Evolutionary conservation across 2,113 vertebrate genomes (phyloP), one percentile per base, ranked within the genome.

Genomic region (Chaetodon auriga): DNA sequence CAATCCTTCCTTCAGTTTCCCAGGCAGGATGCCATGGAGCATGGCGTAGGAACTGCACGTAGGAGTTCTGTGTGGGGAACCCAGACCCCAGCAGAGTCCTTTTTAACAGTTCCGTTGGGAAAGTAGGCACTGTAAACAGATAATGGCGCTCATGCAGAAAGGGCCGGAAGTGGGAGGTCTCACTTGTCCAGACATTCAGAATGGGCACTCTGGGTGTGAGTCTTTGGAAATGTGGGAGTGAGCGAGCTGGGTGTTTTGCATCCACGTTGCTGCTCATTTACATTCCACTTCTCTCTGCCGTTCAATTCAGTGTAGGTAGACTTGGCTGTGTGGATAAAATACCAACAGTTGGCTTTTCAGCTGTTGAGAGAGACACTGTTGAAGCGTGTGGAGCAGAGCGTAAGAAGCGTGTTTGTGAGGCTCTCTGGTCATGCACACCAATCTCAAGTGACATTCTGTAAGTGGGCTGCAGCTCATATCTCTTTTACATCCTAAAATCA

Each of bases 91-190:
- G 81, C 65, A 58, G 88, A 92, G 90, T 92, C 80, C 62, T 91
- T 90, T 87, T 87, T 68, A 87, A 92, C 83, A 66, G 84, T 87
- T 87, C 89, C 74, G 45, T 82, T 89, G 90, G 90, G 91, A 94
- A 89, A 91, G 82, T 77, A 41, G 77, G 80, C 87, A 90, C 87
- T 93, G 88, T 93, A 93, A 94, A 94, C 87, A 93, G 92, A 93
- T 92, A 93, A 93, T 64, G 72, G 77, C 70, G 68, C 88, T 92
- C 83, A 84, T 92, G 89, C 89, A 92, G 90, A 92, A 92, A 78
- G 81, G 14, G 76, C 84, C 81, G 83, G 91, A 95, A 93, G 78
- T 91, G 82, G 84, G 80, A 90, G 89, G 82, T 82, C 82, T 86
- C 54, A 80, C 63, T 80, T 19, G 60, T 85, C 78, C 83, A 83